Evolutionary conservation across 2,888 invertebrate genomes (phyloP).

Genomic region (Synanthedon tipuliformis): DNA sequence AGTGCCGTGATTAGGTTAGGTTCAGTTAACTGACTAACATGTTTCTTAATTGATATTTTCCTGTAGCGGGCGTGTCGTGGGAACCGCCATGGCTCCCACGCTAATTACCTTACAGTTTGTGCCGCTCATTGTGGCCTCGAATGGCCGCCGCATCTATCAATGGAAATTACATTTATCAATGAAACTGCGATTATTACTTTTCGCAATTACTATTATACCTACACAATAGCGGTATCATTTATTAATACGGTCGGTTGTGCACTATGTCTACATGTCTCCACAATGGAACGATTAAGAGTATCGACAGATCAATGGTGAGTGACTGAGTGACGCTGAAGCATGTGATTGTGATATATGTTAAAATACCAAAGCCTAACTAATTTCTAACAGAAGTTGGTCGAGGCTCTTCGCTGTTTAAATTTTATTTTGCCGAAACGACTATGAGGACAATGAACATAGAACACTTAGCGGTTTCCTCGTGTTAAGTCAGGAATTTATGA

Average conservation of each 20-base stretch:
- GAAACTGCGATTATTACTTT: slow-evolving; percentile 31
- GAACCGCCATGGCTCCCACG: slow-evolving; percentile 53
- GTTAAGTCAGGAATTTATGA: no score
- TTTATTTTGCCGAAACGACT: no score
- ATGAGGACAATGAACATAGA: no score
- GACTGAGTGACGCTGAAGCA: no score
- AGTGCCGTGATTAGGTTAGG: slow-evolving; percentile 6
- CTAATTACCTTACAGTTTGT: slow-evolving; percentile 41
- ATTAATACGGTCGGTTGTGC: not conserved
- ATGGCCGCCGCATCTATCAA: slow-evolving; percentile 33
- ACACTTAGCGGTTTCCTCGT: no score
- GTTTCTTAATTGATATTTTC: slow-evolving; percentile 45
- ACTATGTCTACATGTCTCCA: no score
- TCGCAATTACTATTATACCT: slow-evolving; percentile 6
- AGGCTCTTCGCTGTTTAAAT: no score
- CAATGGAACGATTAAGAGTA: no score
- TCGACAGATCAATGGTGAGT: no score
- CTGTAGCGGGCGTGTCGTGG: slow-evolving; percentile 46
- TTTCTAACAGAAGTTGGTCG: no score
- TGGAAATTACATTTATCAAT: slow-evolving; percentile 53
- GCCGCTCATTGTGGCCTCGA: slow-evolving; percentile 11
- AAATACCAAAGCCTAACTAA: no score
- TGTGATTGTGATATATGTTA: no score
- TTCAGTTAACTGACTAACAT: slow-evolving; percentile 17
- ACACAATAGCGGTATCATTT: not conserved